A percentile compares a stretch with the other conserved stretches of the same genome.
These are phyloP conservation scores for Tribolium madens DNA, from an alignment of 1,140 invertebrate species.

Conservation along the genomic window DNA sequence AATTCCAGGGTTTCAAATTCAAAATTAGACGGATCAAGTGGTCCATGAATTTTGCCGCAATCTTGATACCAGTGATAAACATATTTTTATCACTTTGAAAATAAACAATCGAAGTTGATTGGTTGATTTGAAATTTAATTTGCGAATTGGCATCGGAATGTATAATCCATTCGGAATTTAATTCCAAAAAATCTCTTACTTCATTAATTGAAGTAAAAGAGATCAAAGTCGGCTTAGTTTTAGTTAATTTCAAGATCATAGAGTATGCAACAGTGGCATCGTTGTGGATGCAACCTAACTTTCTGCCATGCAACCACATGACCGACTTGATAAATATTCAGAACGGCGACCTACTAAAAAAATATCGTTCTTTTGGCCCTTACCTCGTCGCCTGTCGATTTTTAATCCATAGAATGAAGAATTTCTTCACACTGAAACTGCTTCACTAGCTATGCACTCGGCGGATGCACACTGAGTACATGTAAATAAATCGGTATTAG, in stretches of 20 bases:
- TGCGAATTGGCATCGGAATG: too few relatives aligned
- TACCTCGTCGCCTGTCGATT: slow-evolving; percentile 26
- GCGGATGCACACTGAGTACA: slow-evolving; percentile 34
- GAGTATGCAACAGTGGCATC: slow-evolving; percentile 11
- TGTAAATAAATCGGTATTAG: slow-evolving; percentile 26
- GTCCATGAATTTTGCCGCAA: not conserved
- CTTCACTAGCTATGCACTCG: slow-evolving; percentile 24
- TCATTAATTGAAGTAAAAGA: too few relatives aligned
- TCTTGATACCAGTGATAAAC: not conserved
- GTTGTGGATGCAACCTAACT: slow-evolving; percentile 33
- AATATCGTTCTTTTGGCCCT: not conserved
- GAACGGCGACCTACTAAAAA: slow-evolving; percentile 47
- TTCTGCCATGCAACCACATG: slow-evolving; percentile 40
- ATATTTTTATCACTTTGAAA: not conserved
- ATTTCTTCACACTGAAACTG: slow-evolving; percentile 26
- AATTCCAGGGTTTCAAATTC: not conserved
- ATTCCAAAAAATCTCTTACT: too few relatives aligned
- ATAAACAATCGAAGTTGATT: not conserved
- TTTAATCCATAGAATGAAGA: slow-evolving; percentile 15
- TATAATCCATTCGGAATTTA: too few relatives aligned
- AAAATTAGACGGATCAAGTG: not conserved
- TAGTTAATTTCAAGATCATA: not conserved
- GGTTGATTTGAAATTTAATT: too few relatives aligned
- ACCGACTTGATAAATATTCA: slow-evolving; percentile 48
- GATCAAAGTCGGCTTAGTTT: too few relatives aligned